Conservation (phyloP, 2,113 vertebrate species). For the Phalacrocorax pelagicus region DNA sequence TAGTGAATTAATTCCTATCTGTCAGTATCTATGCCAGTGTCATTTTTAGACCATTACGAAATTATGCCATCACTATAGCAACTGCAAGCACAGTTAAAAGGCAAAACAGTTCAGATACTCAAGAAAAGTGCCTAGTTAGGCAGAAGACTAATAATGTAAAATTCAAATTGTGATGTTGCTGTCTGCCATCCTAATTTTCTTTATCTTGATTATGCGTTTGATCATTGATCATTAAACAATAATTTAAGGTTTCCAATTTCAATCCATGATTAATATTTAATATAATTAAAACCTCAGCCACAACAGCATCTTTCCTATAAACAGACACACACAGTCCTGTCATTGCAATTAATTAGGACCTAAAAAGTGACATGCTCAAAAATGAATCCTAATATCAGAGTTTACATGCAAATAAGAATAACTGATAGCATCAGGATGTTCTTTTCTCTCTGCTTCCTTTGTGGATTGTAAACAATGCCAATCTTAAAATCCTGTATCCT, state of each 20-base stretch:
- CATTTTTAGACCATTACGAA: slow-evolving; percentile 87
- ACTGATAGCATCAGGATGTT: slow-evolving; percentile 22
- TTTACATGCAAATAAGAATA: slow-evolving; percentile 46
- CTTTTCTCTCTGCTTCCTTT: slow-evolving; percentile 40
- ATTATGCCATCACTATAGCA: slow-evolving; percentile 88
- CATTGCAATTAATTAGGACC: slow-evolving; percentile 74
- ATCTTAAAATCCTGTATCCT: background rate
- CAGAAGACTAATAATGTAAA: slow-evolving; percentile 70
- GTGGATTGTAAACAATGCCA: slow-evolving; percentile 7
- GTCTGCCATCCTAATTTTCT: slow-evolving; percentile 70
- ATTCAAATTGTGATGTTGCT: slow-evolving; percentile 50
- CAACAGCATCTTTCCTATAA: slow-evolving; percentile 20
- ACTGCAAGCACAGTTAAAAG: slow-evolving; percentile 83
- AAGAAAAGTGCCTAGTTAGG: slow-evolving; percentile 79
- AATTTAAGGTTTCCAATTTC: slow-evolving; percentile 72
- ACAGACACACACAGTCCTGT: background rate
- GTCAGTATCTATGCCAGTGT: slow-evolving; percentile 86
- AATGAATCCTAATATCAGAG: slow-evolving; percentile 55
- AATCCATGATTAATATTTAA: slow-evolving; percentile 63
- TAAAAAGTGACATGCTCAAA: slow-evolving; percentile 65
- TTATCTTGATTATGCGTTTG: slow-evolving; percentile 70
- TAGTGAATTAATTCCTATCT: slow-evolving; percentile 95
- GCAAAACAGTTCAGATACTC: slow-evolving; percentile 78
- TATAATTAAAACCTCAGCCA: slow-evolving; percentile 68
- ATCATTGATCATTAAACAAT: slow-evolving; percentile 75